Evolutionary conservation across 2,888 invertebrate species (phyloP).

Genomic region (Chloroclystis v-ata): DNA sequence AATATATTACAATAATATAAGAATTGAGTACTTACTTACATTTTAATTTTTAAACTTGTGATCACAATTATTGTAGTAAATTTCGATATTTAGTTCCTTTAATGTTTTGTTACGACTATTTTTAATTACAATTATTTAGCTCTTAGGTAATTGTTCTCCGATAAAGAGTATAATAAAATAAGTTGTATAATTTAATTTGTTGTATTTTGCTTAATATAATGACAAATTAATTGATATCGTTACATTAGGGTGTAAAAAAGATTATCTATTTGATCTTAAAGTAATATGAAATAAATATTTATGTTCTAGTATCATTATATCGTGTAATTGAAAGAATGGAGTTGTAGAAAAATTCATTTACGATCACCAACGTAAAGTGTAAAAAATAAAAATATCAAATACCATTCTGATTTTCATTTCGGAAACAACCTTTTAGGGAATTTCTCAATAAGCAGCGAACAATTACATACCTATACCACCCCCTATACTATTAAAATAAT

Average conservation of each 20-base stretch:
- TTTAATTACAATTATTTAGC: conserved; percentile 64
- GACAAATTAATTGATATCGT: conserved; percentile 77
- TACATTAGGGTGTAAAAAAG: conserved; percentile 77
- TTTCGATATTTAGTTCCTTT: conserved; percentile 75
- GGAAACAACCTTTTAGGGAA: background rate
- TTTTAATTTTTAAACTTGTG: conserved; percentile 68
- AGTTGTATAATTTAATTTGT: conserved; percentile 75
- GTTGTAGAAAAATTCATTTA: conserved; percentile 77
- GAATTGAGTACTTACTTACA: conserved; percentile 55
- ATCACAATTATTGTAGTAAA: conserved; percentile 55
- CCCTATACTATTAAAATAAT: too few species aligned
- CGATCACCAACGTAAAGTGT: conserved; percentile 75
- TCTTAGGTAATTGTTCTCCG: conserved; percentile 69
- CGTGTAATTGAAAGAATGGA: conserved; percentile 71
- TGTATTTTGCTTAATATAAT: conserved; percentile 75
- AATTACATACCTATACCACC: background rate
- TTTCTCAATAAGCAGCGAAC: too few species aligned
- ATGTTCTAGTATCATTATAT: conserved; percentile 77
- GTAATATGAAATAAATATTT: conserved; percentile 76
- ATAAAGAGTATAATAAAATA: conserved; percentile 66
- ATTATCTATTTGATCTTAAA: conserved; percentile 78
- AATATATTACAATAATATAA: conserved; percentile 60
- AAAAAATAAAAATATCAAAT: conserved; percentile 75
- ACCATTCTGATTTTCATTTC: conserved; percentile 64
- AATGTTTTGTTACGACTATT: conserved; percentile 69